Percentiles rank a stretch among this genome's conserved stretches.
phyloP scores from a whole-genome alignment of 2,113 vertebrate species.

The Coturnix japonica region DNA sequence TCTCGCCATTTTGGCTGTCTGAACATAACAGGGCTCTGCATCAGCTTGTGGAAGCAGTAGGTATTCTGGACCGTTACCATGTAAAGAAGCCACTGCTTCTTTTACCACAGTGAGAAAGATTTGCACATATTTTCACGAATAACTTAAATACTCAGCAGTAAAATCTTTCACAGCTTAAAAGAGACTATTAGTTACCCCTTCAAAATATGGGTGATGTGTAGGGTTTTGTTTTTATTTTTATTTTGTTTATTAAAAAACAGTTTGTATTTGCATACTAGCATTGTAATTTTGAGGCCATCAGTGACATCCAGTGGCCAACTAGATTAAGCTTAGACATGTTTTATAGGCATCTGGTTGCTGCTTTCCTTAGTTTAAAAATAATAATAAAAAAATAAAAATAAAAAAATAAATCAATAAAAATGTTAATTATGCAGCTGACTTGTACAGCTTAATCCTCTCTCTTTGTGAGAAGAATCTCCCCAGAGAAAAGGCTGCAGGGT shows the following conservation, averaged over 20 bases:
- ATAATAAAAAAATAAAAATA: neutral
- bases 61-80: neutral
- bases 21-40: neutral
- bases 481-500: neutral
- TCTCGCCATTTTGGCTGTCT: neutral
- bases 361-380: neutral
- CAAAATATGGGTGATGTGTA: neutral
- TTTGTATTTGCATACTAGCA: neutral
- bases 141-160: neutral
- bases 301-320: constrained; percentile 77
- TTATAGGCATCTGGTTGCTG: constrained; percentile 30
- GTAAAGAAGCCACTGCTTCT: neutral
- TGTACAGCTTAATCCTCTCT: neutral
- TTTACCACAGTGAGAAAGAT: neutral
- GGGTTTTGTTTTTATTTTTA: neutral
- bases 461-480: neutral
- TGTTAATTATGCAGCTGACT: neutral
- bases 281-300: constrained; percentile 72
- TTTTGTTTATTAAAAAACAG: constrained; percentile 8
- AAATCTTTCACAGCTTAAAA: neutral
- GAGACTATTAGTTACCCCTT: neutral
- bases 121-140: neutral
- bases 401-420: neutral
- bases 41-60: neutral
- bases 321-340: constrained; percentile 47